A percentile compares a stretch with the other conserved stretches of the same genome.
These are phyloP conservation scores for Abscondita cerata DNA, from an alignment of 2,888 invertebrate genomes.

Conservation along the genomic window DNA sequence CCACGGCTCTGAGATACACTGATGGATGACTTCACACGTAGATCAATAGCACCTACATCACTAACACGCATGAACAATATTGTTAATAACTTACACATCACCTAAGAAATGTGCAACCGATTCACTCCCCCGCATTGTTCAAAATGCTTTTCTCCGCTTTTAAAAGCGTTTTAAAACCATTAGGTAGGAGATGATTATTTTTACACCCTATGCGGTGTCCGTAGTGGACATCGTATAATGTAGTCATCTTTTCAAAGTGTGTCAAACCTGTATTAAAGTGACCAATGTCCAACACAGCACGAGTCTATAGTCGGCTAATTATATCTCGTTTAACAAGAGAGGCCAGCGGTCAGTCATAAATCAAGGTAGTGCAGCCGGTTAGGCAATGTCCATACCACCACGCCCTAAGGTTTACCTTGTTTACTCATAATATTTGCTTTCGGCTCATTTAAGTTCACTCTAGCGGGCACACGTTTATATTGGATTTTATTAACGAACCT, in stretches of 20 bases:
- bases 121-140: slow-evolving; percentile 7
- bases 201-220: too few species aligned
- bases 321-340: slow-evolving; percentile 42
- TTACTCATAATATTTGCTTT: slow-evolving; percentile 59
- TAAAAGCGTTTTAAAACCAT: too few species aligned
- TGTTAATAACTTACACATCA: slow-evolving; percentile 52
- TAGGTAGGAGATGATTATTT: too few species aligned
- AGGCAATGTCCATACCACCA: slow-evolving; percentile 44
- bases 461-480: slow-evolving; percentile 30
- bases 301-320: slow-evolving; percentile 49
- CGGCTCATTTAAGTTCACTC: slow-evolving; percentile 48
- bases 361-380: slow-evolving; percentile 42
- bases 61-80: slow-evolving; percentile 55
- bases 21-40: slow-evolving; percentile 58
- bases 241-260: slow-evolving; percentile 19
- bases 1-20: slow-evolving; percentile 52
- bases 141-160: not conserved
- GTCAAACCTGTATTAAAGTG: slow-evolving; percentile 44
- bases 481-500: slow-evolving; percentile 27
- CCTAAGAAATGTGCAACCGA: slow-evolving; percentile 29
- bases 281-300: slow-evolving; percentile 48
- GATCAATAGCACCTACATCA: slow-evolving; percentile 54
- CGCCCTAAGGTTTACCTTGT: slow-evolving; percentile 55
- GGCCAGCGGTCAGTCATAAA: slow-evolving; percentile 48
- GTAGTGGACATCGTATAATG: not conserved